These are phyloP conservation scores for Hymenopus coronatus DNA, from an alignment of 2,888 invertebrate species.

Conservation along the genomic window DNA sequence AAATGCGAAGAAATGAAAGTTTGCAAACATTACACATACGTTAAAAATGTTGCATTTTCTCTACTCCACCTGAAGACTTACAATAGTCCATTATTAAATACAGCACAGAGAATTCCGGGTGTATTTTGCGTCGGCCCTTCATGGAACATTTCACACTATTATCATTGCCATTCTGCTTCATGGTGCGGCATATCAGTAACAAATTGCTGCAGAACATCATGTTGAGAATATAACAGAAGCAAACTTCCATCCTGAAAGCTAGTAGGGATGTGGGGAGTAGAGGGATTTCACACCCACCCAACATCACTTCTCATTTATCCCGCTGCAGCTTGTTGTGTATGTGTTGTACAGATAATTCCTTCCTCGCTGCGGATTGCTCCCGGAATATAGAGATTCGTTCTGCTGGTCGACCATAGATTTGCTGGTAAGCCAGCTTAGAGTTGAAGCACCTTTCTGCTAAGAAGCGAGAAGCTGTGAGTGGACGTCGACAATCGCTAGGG, in stretches of 20 bases:
- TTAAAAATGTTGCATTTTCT: not conserved
- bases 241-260: not conserved
- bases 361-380: not conserved
- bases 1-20: too few species aligned
- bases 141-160: not conserved
- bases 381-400: not conserved
- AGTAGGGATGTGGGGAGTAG: not conserved
- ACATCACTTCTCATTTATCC: not conserved
- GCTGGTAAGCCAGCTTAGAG: not conserved
- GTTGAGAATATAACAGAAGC: not conserved
- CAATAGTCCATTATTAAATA: not conserved
- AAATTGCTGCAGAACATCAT: not conserved
- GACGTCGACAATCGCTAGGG: not conserved
- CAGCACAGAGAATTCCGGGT: not conserved
- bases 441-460: not conserved
- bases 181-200: not conserved
- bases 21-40: not conserved
- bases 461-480: not conserved
- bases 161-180: not conserved
- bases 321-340: not conserved
- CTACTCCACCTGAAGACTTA: not conserved
- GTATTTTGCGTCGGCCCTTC: not conserved
- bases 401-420: not conserved
- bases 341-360: not conserved
- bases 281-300: not conserved